phyloP scores from a whole-genome alignment of 2,113 vertebrate genomes.

The zebrafish (Danio rerio) region DNA sequence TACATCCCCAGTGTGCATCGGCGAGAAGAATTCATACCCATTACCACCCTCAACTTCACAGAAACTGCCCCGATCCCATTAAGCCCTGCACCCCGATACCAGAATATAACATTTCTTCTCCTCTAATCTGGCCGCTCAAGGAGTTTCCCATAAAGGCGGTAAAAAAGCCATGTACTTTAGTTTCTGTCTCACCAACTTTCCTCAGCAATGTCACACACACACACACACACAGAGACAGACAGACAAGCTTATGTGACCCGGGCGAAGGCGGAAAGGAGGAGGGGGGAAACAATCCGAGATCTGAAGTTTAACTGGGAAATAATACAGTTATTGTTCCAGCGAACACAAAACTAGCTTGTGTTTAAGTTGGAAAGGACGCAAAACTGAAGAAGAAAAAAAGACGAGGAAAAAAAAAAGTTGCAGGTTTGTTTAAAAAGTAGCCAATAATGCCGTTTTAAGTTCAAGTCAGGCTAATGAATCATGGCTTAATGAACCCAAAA shows the following conservation, averaged over 20 bases:
- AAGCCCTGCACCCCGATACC: slow-evolving; percentile 31
- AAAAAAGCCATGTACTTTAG: slow-evolving; percentile 36
- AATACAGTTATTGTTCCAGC: slow-evolving; percentile 88
- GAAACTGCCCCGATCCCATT: slow-evolving; percentile 38
- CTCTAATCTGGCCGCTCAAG: slow-evolving; percentile 37
- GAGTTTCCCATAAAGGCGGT: slow-evolving; percentile 33
- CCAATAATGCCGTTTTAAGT: slow-evolving; percentile 49
- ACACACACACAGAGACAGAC: neutral
- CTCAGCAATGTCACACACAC: slow-evolving; percentile 27
- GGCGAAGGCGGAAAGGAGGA: slow-evolving; percentile 13
- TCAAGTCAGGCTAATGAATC: slow-evolving; percentile 83
- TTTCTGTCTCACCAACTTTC: slow-evolving; percentile 45
- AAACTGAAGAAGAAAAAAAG: no score
- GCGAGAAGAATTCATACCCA: slow-evolving; percentile 39
- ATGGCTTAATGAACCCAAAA: slow-evolving; percentile 85
- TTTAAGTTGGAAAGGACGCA: slow-evolving; percentile 74
- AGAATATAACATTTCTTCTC: slow-evolving; percentile 42
- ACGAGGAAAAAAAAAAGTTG: slow-evolving; percentile 81
- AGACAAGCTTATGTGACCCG: slow-evolving; percentile 36
- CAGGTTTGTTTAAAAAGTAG: slow-evolving; percentile 60
- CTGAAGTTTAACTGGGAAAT: slow-evolving; percentile 85
- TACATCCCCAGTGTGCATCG: slow-evolving; percentile 9
- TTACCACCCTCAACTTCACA: slow-evolving; percentile 20
- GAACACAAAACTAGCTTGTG: slow-evolving; percentile 81
- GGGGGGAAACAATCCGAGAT: slow-evolving; percentile 44